A percentile compares a stretch with the other conserved stretches of the same genome.
These are phyloP conservation scores for Triplophysa dalaica DNA, from an alignment of 2,113 vertebrate genomes.

Conservation along the genomic window DNA sequence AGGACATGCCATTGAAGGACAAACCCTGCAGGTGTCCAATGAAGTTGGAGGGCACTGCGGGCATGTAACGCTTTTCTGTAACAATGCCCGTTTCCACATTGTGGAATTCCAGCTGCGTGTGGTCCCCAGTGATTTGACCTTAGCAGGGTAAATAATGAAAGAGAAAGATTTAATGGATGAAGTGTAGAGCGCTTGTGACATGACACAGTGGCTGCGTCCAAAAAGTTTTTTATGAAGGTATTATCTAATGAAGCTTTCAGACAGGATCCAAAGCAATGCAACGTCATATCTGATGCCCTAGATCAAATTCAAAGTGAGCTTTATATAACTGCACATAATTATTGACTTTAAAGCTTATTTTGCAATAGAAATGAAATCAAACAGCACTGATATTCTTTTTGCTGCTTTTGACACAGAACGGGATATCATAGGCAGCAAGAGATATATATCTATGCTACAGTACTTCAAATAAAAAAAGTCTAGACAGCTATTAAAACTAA, in stretches of 20 bases:
- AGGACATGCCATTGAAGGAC: slow-evolving; percentile 97
- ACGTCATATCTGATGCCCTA: background rate
- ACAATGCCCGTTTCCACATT: slow-evolving; percentile 99
- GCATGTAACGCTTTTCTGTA: slow-evolving; percentile 95
- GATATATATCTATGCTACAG: no score
- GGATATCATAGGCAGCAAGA: no score
- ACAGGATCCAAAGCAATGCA: no score
- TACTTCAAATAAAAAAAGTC: no score
- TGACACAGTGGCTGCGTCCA: slow-evolving; percentile 2
- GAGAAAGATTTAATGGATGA: slow-evolving; percentile 38
- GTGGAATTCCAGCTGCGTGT: slow-evolving; percentile 97
- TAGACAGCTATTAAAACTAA: no score
- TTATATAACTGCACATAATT: no score
- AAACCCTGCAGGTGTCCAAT: slow-evolving; percentile 98
- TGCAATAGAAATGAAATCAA: no score
- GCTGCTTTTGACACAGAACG: no score
- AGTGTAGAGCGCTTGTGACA: background rate
- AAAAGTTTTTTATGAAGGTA: background rate
- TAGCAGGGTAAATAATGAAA: slow-evolving; percentile 56
- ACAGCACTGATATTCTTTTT: no score
- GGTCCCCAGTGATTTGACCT: slow-evolving; percentile 99
- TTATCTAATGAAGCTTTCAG: no score
- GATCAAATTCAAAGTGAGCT: background rate
- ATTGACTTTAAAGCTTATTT: no score
- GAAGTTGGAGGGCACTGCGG: slow-evolving; percentile 97